Base-by-base conservation (phyloP, 2,888 invertebrate species). In the Malthinus flaveolus region DNA sequence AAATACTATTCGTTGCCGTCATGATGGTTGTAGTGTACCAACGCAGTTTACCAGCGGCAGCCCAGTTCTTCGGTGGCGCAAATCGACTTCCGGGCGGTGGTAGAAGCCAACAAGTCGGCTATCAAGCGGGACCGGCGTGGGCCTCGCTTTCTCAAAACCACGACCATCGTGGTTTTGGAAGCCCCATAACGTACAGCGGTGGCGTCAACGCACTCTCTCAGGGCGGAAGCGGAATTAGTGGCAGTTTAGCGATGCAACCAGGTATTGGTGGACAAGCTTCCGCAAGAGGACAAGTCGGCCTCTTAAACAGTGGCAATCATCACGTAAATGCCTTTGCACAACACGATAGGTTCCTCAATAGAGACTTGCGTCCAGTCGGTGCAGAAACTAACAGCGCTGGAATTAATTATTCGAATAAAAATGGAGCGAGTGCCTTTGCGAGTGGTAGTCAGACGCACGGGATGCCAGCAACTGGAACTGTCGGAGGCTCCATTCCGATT, bases 221-320 rank as follows among this genome's bases (percentile, higher is more conserved):
- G 15, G 39, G 13, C n/a, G 39, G 39, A 15, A 42, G 5, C 4
- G 39, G 39, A 1, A 3, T 42, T 42, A n/a, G 15, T 42, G 12
- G n/a, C 13, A 51, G 35, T 48, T 23, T 51, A 5, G 34, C 37
- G 9, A 11, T 49, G 5, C 23, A 36, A 39, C 52, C 57, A 1
- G 57, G 57, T 36, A 23, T 57, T 2, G 57, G 57, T 31, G 57
- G 57, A 31, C 47, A 57, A 42, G 57, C 47, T 39, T 42, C 47
- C 1, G 1, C 47, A 6, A 31, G 46, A 15, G 57, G 57, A n/a
- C 23, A 35, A 33, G 32, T 57, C 13, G 45, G 45, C 5, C n/a
- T 56, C 1, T 8, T 52, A 0, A 45, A 57, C 15, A 39, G 10
- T 1, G 32, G 36, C 6, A 52, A 52, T 10, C 46, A 57, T 23